Evolutionary conservation across 2,888 invertebrate species (phyloP), one percentile per base, ranked within the genome.

Genomic region (Rhingia campestris): DNA sequence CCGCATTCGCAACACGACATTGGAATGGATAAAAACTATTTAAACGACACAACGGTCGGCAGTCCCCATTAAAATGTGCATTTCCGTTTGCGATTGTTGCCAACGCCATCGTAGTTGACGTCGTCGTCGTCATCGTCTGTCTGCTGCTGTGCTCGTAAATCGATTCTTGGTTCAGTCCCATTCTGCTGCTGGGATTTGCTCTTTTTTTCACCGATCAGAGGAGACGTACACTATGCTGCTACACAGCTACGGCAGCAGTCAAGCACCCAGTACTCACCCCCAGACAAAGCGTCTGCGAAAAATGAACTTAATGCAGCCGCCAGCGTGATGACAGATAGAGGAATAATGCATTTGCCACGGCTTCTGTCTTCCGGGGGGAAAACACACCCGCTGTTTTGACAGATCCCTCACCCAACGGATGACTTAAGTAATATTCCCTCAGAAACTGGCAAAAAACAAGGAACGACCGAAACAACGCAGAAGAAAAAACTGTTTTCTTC

Each of bases 251-350:
- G 5, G n/a, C 32, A 4, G 10, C 30, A 74, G 30, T 30, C 43
- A 59, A 35, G 43, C 51, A 54, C 59, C 39, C 53, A 56, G 51
- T 59, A 75, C 69, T 77, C 84, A 74, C 73, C 74, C 80, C 84
- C 70, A 75, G 84, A 80, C 80, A 75, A 84, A 74, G 70, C 80
- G 84, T 84, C 84, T 84, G 74, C 74, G 64, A 59, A 84, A 74
- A 74, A 37, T 58, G 39, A 69, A 73, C 45, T 54, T n/a, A 58
- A 53, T 39, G 22, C 54, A 49, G 37, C 53, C 41, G 49, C 56
- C 56, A 76, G 47, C 59, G 32, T 30, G 51, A 75, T 70, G 84
- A 66, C 82, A 69, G 61, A 73, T 66, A 58, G 56, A 58, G 63
- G 69, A 69, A 51, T 45, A 54, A 69, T 70, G 77, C 66, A 54